These are phyloP conservation scores for Aphelenchoides fujianensis DNA, from an alignment of 1,140 invertebrate genomes.

Conservation along the genomic window DNA sequence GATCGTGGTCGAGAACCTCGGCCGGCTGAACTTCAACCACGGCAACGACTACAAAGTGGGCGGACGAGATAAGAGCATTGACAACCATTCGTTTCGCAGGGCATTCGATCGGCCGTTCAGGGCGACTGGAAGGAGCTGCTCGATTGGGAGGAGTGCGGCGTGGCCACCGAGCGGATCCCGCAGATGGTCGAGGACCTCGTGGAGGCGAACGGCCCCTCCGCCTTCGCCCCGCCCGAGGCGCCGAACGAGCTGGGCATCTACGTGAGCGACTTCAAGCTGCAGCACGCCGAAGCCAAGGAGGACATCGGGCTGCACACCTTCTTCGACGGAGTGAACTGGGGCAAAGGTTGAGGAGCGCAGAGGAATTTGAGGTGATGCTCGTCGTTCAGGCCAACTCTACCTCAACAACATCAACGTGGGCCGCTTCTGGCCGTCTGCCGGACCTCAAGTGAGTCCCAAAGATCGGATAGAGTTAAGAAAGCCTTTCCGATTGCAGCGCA, in stretches of 20 bases:
- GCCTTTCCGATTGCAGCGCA: background rate
- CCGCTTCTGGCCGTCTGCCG: constrained; percentile 13
- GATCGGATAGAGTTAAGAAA: background rate
- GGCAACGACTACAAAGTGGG: constrained; percentile 13
- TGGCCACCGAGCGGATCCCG: background rate
- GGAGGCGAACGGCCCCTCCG: background rate
- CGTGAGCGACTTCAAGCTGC: background rate
- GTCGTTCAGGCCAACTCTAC: constrained; percentile 20
- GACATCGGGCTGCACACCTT: background rate
- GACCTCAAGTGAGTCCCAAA: background rate
- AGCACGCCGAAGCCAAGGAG: background rate
- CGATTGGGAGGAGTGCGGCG: constrained; percentile 8
- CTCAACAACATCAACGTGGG: constrained; percentile 22
- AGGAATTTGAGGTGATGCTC: background rate
- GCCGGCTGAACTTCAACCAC: constrained; percentile 10
- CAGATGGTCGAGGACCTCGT: background rate
- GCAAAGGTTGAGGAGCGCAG: background rate
- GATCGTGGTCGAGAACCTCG: constrained; percentile 28
- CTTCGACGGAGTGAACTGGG: constrained; percentile 1
- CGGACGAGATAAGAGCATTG: background rate
- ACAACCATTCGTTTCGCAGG: constrained; percentile 11
- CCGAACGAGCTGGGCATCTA: background rate
- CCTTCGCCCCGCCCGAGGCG: background rate
- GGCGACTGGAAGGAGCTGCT: background rate
- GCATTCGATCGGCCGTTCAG: background rate